Evolutionary conservation across 2,888 invertebrate species (phyloP), one percentile per base, ranked within the genome.

Genomic region (Diachrysia chrysitis): DNA sequence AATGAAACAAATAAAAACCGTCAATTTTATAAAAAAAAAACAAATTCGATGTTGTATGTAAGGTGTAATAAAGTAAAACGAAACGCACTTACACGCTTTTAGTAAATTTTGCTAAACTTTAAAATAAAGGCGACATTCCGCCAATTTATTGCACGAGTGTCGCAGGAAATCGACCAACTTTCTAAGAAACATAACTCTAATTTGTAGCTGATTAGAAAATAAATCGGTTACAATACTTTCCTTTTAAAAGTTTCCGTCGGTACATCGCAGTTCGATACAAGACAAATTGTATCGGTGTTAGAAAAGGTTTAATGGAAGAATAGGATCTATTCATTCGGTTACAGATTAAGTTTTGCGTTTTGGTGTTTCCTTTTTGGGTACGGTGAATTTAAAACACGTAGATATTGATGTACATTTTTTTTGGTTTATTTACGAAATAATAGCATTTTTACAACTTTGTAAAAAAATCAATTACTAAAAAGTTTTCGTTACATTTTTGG

Each of bases 151-250:
- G 67, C 60, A 70, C 61, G 68, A 63, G 69, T 69, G 68, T 82
- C 79, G 72, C 78, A 69, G 70, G 74, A 68, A 79, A 75, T 73
- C 67, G 71, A 82, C 76, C 76, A 85, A 87, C 78, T 87, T 83
- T 66, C 73, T 51, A 81, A 85, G 82, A 82, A 86, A 89, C 89
- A 87, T 88, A 82, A 85, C 78, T 88, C 87, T 87, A 89, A 90
- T 90, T 90, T 89, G 88, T 83, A 78, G 76, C 78, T 85, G 73
- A 87, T 85, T 86, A 85, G 84, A 85, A 90, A 90, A 90, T 89
- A 89, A 89, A 90, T 86, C 85, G 87, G 85, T 80, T 85, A 91
- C 92, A 92, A 87, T 88, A 89, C 83, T 91, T 90, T 87, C 87
- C 91, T 90, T 85, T 91, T 87, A 92, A 82, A 79, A 82, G 70